Evolutionary conservation across 1,140 invertebrate genomes (phyloP).

Genomic region (Drosophila sulfurigaster): DNA sequence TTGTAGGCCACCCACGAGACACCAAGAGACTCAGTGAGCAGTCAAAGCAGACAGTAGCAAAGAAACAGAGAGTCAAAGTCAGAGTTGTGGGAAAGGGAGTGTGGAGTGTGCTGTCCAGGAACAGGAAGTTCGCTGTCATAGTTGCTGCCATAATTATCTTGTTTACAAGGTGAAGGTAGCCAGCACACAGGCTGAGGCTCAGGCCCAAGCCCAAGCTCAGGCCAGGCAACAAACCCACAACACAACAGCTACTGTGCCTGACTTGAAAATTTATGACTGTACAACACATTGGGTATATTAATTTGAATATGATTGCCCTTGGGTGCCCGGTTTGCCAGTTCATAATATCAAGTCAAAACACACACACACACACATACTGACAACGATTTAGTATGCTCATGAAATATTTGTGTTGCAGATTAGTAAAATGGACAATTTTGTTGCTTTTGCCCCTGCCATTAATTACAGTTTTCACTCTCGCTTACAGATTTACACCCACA

Average conservation of each 20-base stretch:
- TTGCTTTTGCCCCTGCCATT: slow-evolving; percentile 54
- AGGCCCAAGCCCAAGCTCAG: no score
- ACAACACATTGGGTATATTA: slow-evolving; percentile 83
- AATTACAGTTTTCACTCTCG: slow-evolving; percentile 76
- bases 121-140: slow-evolving; percentile 81
- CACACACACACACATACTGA: slow-evolving; percentile 26
- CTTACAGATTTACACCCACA: slow-evolving; percentile 28
- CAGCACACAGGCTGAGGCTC: slow-evolving; percentile 17
- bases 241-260: slow-evolving; percentile 31
- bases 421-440: slow-evolving; percentile 77
- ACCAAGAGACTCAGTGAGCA: background rate
- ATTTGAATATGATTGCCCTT: slow-evolving; percentile 81
- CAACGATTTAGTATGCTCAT: slow-evolving; percentile 59
- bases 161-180: slow-evolving; percentile 81
- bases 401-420: slow-evolving; percentile 78
- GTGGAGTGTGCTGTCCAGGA: slow-evolving; percentile 41
- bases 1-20: slow-evolving; percentile 32
- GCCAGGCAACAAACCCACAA: slow-evolving; percentile 17
- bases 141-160: slow-evolving; percentile 83
- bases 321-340: slow-evolving; percentile 61
- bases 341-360: slow-evolving; percentile 69
- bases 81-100: background rate
- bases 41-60: background rate
- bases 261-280: slow-evolving; percentile 75
- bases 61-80: background rate